Conservation (phyloP, 2,113 vertebrate species). For the Saguinus imperator region DNA sequence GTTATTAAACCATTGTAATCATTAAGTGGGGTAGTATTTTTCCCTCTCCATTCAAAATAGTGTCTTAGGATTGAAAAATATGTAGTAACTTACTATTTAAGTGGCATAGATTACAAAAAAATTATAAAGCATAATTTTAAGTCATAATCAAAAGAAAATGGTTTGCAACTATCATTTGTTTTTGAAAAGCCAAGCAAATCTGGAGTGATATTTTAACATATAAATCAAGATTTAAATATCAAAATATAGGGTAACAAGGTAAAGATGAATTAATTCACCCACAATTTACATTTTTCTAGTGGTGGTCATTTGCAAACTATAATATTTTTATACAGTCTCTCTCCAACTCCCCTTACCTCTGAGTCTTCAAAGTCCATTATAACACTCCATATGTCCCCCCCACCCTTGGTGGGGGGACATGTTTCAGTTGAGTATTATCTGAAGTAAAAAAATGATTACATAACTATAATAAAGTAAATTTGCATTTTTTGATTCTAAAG, state of each 20-base stretch:
- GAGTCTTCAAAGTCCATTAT: no score
- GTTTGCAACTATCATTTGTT: background rate
- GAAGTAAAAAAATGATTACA: conserved; percentile 24
- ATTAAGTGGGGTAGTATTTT: background rate
- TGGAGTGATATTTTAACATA: background rate
- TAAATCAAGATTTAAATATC: conserved; percentile 23
- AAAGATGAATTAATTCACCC: background rate
- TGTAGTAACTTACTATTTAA: background rate
- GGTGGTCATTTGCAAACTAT: background rate
- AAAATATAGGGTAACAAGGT: background rate
- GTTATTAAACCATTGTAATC: conserved; percentile 10
- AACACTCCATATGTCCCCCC: background rate
- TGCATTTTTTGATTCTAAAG: conserved; percentile 10
- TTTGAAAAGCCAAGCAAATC: background rate
- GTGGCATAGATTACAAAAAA: background rate
- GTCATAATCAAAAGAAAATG: conserved; percentile 19
- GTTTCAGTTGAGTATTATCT: conserved; percentile 37
- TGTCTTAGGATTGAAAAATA: conserved; percentile 38
- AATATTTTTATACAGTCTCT: background rate
- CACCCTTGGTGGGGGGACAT: background rate
- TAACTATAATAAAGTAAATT: conserved; percentile 39
- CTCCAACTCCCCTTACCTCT: background rate
- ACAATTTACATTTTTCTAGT: conserved; percentile 2
- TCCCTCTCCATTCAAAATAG: background rate
- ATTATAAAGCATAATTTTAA: conserved; percentile 16